Conservation (phyloP, 2,888 invertebrate species). For the Perithous albicinctus region DNA sequence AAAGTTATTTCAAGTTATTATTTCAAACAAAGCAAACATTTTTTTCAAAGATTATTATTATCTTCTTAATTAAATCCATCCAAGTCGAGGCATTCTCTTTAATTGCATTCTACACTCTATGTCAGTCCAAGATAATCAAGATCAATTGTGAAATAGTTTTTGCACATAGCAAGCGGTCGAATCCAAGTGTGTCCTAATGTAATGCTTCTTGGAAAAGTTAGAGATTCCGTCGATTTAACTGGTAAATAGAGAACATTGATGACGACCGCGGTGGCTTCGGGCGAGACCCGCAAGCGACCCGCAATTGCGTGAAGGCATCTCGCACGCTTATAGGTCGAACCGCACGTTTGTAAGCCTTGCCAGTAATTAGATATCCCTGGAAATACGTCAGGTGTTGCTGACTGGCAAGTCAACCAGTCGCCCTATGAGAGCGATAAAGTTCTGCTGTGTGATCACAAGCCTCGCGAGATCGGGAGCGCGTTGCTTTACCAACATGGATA, state of each 20-base stretch:
- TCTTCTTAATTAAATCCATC: conserved; percentile 5
- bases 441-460: conserved; percentile 27
- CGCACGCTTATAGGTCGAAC: conserved; percentile 53
- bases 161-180: background rate
- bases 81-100: background rate
- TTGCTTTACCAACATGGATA: conserved; percentile 18
- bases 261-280: conserved; percentile 10
- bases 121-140: background rate
- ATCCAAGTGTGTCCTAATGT: conserved; percentile 34
- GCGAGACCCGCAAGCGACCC: conserved; percentile 49
- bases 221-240: conserved; percentile 51
- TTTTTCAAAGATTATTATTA: background rate
- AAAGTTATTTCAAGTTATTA: background rate
- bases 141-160: conserved; percentile 49
- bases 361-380: conserved; percentile 83
- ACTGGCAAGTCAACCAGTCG: conserved; percentile 68
- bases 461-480: conserved; percentile 33
- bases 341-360: conserved; percentile 47
- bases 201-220: conserved; percentile 44
- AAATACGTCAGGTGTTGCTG: conserved; percentile 77
- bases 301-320: conserved; percentile 74
- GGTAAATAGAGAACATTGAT: conserved; percentile 23
- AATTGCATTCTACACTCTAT: conserved; percentile 13
- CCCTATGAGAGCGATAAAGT: conserved; percentile 61
- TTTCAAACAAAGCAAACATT: background rate